Evolutionary conservation across 2,888 invertebrate species (phyloP).

Genomic region (Teinopalpus imperialis): DNA sequence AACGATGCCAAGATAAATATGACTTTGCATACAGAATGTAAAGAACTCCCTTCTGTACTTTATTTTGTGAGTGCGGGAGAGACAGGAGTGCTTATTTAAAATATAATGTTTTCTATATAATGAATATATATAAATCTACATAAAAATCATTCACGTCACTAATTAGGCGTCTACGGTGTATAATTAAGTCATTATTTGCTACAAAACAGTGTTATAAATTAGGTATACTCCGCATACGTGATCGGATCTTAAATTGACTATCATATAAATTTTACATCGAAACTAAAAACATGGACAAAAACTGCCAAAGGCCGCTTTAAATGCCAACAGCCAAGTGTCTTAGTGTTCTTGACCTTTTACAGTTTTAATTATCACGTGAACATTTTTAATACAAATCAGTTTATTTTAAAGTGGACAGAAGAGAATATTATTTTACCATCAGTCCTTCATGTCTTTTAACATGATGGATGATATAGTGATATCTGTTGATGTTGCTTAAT

Average conservation of each 20-base stretch:
- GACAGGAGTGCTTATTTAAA: too few relatives aligned
- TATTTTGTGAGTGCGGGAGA: too few relatives aligned
- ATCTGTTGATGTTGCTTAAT: too few relatives aligned
- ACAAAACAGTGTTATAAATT: slow-evolving; percentile 15
- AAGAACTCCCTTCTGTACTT: too few relatives aligned
- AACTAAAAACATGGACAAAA: background rate
- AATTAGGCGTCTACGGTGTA: slow-evolving; percentile 4
- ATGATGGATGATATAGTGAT: too few relatives aligned
- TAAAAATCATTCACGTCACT: slow-evolving; percentile 11
- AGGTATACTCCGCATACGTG: slow-evolving; percentile 7
- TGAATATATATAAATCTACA: too few relatives aligned
- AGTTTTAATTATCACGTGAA: slow-evolving; percentile 26
- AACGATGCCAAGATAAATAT: too few relatives aligned
- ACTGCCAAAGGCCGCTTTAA: slow-evolving; percentile 27
- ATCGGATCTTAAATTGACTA: slow-evolving; percentile 5
- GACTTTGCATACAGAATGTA: too few relatives aligned
- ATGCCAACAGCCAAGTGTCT: slow-evolving; percentile 29
- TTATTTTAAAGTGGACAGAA: background rate
- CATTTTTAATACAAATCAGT: slow-evolving; percentile 8
- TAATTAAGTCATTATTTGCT: slow-evolving; percentile 13
- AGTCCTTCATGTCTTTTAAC: too few relatives aligned
- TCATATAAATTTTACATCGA: slow-evolving; percentile 10
- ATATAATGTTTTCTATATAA: too few relatives aligned
- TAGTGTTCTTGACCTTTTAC: slow-evolving; percentile 33
- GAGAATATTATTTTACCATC: background rate